phyloP scores from a whole-genome alignment of 2,113 vertebrate species.

The Pachypanchax playfairii region DNA sequence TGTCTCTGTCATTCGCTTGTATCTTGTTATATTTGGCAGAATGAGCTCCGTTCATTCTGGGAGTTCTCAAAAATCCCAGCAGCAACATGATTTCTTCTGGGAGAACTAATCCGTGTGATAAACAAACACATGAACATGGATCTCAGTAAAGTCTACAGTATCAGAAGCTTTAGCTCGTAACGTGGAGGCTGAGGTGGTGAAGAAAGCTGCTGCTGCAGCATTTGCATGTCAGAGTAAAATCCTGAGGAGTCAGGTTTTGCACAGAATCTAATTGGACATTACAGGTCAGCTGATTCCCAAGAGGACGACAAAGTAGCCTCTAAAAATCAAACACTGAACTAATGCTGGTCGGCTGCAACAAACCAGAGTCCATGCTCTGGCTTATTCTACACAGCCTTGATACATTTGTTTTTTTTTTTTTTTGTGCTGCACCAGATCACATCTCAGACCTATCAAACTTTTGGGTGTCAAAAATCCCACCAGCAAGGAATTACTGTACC shows the following conservation, averaged over 20 bases:
- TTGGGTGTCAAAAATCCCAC: slow-evolving; percentile 48
- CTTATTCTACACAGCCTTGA: slow-evolving; percentile 2
- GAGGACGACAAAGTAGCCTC: background rate
- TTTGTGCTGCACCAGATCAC: slow-evolving; percentile 34
- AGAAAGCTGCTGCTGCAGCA: background rate
- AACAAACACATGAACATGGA: slow-evolving; percentile 16
- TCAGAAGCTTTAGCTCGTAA: slow-evolving; percentile 9
- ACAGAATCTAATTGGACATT: background rate
- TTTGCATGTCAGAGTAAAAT: background rate
- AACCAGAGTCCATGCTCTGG: background rate
- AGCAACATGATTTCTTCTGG: background rate
- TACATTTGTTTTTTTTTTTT: slow-evolving; percentile 28
- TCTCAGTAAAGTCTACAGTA: slow-evolving; percentile 7
- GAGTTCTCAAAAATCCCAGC: slow-evolving; percentile 11
- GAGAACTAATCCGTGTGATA: slow-evolving; percentile 9
- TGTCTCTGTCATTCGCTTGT: background rate
- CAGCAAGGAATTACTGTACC: slow-evolving; percentile 18
- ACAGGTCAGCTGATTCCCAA: slow-evolving; percentile 4
- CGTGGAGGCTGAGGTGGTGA: background rate
- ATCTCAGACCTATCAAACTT: slow-evolving; percentile 54
- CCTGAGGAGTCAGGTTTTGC: background rate
- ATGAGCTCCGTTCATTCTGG: background rate
- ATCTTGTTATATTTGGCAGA: slow-evolving; percentile 1
- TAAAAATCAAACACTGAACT: slow-evolving; percentile 12
- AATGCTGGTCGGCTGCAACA: slow-evolving; percentile 10